Evolutionary conservation across 2,113 vertebrate genomes (phyloP).

Genomic region (Nycticebus coucang): DNA sequence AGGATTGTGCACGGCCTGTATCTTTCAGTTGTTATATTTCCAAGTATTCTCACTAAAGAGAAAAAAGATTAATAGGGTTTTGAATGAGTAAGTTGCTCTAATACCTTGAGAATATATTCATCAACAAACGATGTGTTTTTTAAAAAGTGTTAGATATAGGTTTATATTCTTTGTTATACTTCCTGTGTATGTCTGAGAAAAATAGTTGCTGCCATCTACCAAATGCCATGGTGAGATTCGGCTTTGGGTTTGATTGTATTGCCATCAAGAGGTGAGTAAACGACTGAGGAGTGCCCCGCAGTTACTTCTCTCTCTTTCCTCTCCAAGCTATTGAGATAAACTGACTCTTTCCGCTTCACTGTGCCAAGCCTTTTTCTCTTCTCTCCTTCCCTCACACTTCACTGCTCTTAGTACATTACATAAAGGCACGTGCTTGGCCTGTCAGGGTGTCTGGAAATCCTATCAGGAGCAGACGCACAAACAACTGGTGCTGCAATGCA

Average conservation of each 20-base stretch:
- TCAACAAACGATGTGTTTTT: not conserved
- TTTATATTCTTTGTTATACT: not conserved
- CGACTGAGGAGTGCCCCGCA: not conserved
- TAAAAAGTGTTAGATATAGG: not conserved
- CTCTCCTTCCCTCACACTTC: constrained; percentile 34
- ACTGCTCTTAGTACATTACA: constrained; percentile 16
- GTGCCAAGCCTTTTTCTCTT: not conserved
- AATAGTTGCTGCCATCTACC: not conserved
- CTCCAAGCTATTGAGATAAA: not conserved
- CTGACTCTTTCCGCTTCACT: not conserved
- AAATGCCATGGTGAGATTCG: not conserved
- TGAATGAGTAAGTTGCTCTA: not conserved
- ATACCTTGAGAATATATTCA: constrained; percentile 7
- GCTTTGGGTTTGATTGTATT: not conserved
- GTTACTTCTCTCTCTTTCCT: not conserved
- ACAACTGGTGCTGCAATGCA: constrained; percentile 63
- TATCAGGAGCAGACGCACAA: constrained; percentile 29
- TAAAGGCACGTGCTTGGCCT: not conserved
- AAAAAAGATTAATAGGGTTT: not conserved
- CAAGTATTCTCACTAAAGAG: not conserved
- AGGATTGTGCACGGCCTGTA: not conserved
- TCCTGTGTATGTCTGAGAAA: not conserved
- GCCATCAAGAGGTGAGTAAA: not conserved
- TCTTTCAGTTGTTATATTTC: not conserved
- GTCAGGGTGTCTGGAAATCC: constrained; percentile 25